These are phyloP conservation scores for Toxonevra muliebris DNA, from an alignment of 2,888 invertebrate genomes.

Conservation along the genomic window DNA sequence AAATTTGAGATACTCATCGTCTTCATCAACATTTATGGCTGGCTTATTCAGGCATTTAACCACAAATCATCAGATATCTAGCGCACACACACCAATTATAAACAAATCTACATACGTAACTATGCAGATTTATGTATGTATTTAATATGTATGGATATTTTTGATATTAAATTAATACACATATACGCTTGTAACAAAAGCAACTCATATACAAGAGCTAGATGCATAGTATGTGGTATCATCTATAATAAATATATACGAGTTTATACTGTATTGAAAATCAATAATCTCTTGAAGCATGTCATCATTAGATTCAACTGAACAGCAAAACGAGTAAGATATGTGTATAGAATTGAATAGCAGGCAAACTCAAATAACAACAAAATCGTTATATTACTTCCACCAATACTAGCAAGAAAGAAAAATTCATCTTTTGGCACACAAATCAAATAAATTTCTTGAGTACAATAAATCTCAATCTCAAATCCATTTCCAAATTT, in stretches of 20 bases:
- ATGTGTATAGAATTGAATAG: no score
- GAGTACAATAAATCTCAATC: constrained; percentile 18
- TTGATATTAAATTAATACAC: no score
- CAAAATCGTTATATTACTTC: not conserved
- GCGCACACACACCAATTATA: not conserved
- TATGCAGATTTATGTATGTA: no score
- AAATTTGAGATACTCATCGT: no score
- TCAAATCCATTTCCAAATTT: constrained; percentile 11
- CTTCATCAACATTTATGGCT: not conserved
- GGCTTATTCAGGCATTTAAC: not conserved
- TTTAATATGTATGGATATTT: no score
- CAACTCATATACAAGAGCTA: not conserved
- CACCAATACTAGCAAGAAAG: not conserved
- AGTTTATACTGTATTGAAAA: not conserved
- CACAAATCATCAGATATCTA: no score
- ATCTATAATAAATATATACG: no score
- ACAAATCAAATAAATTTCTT: constrained; percentile 13
- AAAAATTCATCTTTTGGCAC: constrained; percentile 9
- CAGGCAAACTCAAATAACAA: not conserved
- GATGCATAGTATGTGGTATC: no score
- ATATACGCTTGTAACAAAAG: not conserved
- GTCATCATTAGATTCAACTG: not conserved
- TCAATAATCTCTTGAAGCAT: not conserved
- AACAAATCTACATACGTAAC: no score
- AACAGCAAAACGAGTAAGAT: not conserved